Evolutionary conservation across 2,797 vertebrate species (phyloP).

Genomic region (Helostoma temminkii): DNA sequence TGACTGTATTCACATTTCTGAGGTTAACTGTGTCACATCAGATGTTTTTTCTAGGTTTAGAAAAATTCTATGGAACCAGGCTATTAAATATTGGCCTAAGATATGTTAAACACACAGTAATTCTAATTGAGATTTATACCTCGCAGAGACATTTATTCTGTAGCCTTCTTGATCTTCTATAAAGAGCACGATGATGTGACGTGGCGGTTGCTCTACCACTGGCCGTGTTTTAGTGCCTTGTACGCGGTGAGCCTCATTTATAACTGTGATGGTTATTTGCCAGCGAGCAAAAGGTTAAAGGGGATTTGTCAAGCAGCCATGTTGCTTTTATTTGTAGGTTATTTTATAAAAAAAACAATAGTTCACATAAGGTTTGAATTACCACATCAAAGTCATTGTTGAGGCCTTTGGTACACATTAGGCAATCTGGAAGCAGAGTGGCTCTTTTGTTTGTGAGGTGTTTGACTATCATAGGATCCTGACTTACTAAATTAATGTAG

Average conservation of each 20-base stretch:
- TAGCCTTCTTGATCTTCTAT: conserved; percentile 11
- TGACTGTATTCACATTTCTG: conserved; percentile 9
- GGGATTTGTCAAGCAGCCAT: conserved; percentile 16
- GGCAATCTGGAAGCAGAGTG: conserved; percentile 16
- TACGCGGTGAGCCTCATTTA: conserved; percentile 11
- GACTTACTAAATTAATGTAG: conserved; percentile 31
- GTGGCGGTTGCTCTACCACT: conserved; percentile 32
- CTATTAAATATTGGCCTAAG: not conserved
- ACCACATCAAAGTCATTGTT: not conserved
- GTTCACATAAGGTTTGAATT: not conserved
- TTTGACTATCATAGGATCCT: conserved; percentile 19
- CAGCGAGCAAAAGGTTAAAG: conserved; percentile 2
- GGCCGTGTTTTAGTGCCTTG: conserved; percentile 69
- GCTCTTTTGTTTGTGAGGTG: conserved; percentile 30
- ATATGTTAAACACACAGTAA: not conserved
- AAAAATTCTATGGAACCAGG: not conserved
- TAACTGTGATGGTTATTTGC: conserved; percentile 25
- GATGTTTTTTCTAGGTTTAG: not conserved
- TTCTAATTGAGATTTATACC: conserved; percentile 5
- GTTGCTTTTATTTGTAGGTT: conserved; percentile 2
- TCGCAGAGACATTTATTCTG: conserved; percentile 11
- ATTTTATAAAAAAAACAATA: conserved; percentile 10
- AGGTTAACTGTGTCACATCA: not conserved
- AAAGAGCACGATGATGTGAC: conserved; percentile 13
- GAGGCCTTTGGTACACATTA: conserved; percentile 18